phyloP scores from a whole-genome alignment of 2,888 invertebrate genomes.

The Lepidocyrtoides sp. region DNA sequence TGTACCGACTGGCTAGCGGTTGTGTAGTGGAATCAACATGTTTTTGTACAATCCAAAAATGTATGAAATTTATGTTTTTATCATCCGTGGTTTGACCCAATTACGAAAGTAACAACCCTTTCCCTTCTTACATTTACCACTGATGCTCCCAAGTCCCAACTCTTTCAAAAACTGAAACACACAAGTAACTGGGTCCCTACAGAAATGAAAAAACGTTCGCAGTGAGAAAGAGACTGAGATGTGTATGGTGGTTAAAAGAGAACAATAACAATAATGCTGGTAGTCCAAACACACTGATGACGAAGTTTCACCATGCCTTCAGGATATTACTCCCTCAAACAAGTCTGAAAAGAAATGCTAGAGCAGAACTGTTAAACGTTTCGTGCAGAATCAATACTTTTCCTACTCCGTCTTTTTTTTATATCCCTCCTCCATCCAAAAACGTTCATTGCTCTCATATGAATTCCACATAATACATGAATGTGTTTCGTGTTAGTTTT shows the following conservation, averaged over 20 bases:
- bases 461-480: too few species aligned
- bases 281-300: conserved; percentile 42
- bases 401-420: too few species aligned
- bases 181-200: neutral
- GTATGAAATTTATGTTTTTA: neutral
- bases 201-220: neutral
- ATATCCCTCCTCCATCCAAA: too few species aligned
- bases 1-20: too few species aligned
- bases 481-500: too few species aligned
- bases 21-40: too few species aligned
- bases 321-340: conserved; percentile 25
- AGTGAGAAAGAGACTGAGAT: neutral
- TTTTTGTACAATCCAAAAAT: neutral
- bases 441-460: too few species aligned
- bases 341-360: conserved; percentile 26
- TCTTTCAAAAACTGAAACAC: neutral
- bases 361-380: too few species aligned
- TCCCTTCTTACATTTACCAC: neutral
- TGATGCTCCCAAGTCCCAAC: neutral
- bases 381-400: too few species aligned
- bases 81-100: neutral
- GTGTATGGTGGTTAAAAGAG: neutral
- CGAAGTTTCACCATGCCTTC: conserved; percentile 33
- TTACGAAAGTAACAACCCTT: neutral
- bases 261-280: conserved; percentile 18